Evolutionary conservation across 2,888 invertebrate species (phyloP), one percentile per base, ranked within the genome.

Genomic region (Epiblema foenella): DNA sequence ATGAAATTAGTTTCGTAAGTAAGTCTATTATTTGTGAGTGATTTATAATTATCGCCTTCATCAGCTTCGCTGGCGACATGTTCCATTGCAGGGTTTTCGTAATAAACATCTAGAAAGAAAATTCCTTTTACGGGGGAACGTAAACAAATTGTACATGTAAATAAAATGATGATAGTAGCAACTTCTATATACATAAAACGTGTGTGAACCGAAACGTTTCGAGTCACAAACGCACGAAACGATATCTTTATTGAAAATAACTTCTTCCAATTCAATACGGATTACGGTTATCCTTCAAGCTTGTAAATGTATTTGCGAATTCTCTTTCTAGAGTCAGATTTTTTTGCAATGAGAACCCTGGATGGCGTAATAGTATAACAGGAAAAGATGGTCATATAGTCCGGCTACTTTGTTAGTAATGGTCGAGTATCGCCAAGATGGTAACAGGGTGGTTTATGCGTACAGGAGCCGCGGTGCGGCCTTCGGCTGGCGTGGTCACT

Each of bases 401-500:
- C 10, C 5, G n/a, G 42, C 39, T 59, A 42, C 15, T 52, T 54
- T 56, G 57, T 58, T 67, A 20, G 59, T 58, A 52, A 33, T 51
- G 57, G 20, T 75, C 69, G 66, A 75, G 68, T 62, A 59, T 69
- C 65, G 73, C 72, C 73, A 74, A 77, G 76, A 77, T 78, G 85
- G 86, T 93, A 92, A 93, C 90, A 89, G 90, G 89, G 92, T 91
- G 90, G 92, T 93, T 93, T 93, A 81, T 90, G 89, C 90, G 89
- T 89, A 85, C 93, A 93, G 93, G 93, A 90, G 92, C 92, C 92
- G 93, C 93, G 91, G 92, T 93, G 93, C 93, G 93, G 93, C 94
- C 94, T 84, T 94, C 94, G 85, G 93, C 93, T 87, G 94, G 94
- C 87, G 94, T 94, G 91, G 94, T 93, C 93, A 94, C 94, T 93